Evolutionary conservation across 2,888 invertebrate genomes (phyloP), one percentile per base, ranked within the genome.

Genomic region (Geotrupes spiniger): DNA sequence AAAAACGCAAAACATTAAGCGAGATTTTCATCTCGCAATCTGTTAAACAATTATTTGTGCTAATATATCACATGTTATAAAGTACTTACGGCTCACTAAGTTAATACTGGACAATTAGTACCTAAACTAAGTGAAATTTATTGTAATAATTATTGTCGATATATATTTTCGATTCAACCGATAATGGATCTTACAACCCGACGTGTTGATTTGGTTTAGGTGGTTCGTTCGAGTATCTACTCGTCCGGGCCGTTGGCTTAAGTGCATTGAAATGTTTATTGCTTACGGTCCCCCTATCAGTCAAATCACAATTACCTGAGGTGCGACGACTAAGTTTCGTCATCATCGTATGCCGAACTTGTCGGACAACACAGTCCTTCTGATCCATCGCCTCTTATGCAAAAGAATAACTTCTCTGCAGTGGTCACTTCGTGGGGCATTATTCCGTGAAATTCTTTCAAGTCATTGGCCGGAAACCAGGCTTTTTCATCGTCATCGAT

Each of bases 401-500:
- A 92, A 75, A 93, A 92, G 10, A 93, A 74, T 36, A 87, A 67
- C 4, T 85, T 85, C 71, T 92, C 92, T 5, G 86, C 78, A 1
- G 83, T 75, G 0, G 90, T 87, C 1, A 90, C 87, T 68, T 86
- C 85, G 62, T 88, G 87, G 1, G 91, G 89, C 63, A 90, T 85
- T 56, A 94, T 89, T 47, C 90, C 90, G 66, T 93, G 90, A 70
- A 90, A 92, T 68, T 93, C 92, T 56, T 87, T 85, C 1, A 94
- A 77, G 64, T 93, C 93, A 21, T 87, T 85, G 0, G 88, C 87
- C 0, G 93, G 93, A 70, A 93, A 94, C 93, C 93, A 93, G 3
- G 92, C 91, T 57, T 92, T 88, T 66, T 92, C 92, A 50, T 90
- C 88, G 64, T 92, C 92, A 41, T 91, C 89, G 53, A 94, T 85